A percentile compares a stretch with the other conserved stretches of the same genome.
Conservation (phyloP, 92 coral and sea anemone species). For the Hydrozoanthus gracilis region DNA sequence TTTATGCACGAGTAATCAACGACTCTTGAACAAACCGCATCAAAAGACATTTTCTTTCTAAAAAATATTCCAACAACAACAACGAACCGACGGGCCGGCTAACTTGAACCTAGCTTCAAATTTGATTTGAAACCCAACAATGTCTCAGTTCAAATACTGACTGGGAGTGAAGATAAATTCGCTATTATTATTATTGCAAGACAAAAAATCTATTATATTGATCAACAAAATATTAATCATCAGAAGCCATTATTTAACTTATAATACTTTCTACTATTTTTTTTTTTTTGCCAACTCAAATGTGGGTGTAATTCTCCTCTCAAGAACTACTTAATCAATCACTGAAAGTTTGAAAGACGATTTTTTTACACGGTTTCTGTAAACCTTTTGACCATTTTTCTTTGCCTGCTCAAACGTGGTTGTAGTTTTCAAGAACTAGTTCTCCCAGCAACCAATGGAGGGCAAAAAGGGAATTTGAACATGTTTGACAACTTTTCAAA, state of each 20-base stretch:
- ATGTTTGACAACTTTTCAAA: too few relatives aligned
- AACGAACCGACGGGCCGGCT: neutral
- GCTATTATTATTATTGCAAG: neutral
- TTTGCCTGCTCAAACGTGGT: too few relatives aligned
- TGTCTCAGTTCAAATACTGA: neutral
- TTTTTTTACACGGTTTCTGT: neutral
- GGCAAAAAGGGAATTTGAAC: too few relatives aligned
- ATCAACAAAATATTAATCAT: neutral
- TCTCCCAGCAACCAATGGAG: too few relatives aligned
- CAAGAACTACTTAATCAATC: too few relatives aligned
- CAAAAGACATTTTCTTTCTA: neutral
- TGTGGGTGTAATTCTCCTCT: too few relatives aligned
- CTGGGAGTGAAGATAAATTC: neutral
- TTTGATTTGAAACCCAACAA: neutral
- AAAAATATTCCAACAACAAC: neutral
- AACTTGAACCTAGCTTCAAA: neutral
- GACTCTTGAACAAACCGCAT: neutral
- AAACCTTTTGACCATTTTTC: neutral
- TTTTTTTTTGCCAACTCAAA: too few relatives aligned
- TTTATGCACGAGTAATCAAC: neutral
- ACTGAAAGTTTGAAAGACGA: too few relatives aligned
- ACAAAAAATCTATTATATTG: neutral
- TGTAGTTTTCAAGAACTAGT: too few relatives aligned
- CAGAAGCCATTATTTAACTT: neutral
- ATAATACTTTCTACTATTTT: too few relatives aligned